Percentiles rank a stretch among this genome's conserved stretches.
Evolutionary conservation across 2,113 vertebrate genomes (phyloP).

Genomic region (Gobio gobio): DNA sequence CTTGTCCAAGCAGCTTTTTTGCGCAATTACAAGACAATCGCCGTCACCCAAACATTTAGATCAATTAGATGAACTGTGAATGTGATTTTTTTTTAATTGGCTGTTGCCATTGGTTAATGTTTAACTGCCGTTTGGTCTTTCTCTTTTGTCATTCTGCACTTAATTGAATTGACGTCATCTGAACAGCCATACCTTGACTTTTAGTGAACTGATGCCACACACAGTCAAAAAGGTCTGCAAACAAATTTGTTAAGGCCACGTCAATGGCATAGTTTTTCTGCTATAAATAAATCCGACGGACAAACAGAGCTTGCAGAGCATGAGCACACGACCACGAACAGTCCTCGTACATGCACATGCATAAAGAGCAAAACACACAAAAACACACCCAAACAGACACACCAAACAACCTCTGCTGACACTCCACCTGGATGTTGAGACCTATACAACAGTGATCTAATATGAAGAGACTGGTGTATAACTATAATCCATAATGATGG

Average conservation of each 20-base stretch:
- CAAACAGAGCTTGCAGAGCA: constrained; percentile 53
- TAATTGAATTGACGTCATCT: no score
- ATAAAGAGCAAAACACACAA: constrained; percentile 37
- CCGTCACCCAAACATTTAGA: no score
- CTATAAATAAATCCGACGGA: constrained; percentile 59
- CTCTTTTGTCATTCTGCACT: no score
- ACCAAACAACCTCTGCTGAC: background rate
- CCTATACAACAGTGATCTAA: background rate
- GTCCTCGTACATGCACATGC: background rate
- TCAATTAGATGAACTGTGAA: no score
- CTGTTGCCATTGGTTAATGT: no score
- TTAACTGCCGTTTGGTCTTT: no score
- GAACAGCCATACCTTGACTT: no score
- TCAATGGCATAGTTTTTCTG: constrained; percentile 46
- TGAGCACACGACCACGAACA: constrained; percentile 10
- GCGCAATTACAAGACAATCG: no score
- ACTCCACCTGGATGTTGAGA: background rate
- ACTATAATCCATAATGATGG: background rate
- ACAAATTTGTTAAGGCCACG: constrained; percentile 55
- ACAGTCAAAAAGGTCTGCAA: constrained; percentile 47
- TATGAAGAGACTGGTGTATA: background rate
- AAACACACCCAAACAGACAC: constrained; percentile 51
- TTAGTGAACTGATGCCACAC: background rate
- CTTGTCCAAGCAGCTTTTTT: no score
- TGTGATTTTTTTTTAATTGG: no score